Base-by-base conservation (phyloP, 2,888 invertebrate genomes). In the Sabatieria punctata region DNA sequence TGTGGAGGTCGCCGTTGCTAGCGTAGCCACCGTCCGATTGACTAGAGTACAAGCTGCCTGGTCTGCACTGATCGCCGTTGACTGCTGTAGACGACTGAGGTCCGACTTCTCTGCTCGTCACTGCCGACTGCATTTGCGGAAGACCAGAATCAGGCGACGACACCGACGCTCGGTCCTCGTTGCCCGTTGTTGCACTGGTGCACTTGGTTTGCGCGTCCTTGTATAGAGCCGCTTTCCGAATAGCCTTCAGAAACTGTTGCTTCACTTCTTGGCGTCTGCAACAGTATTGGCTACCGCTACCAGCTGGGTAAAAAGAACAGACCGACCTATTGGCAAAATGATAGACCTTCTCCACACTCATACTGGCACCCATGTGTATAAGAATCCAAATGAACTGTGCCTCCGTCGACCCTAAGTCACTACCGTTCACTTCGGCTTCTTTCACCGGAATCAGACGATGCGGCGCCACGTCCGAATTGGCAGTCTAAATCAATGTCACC, bases 11-110 rank as follows among this genome's bases (percentile, higher is more conserved):
- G 2, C 41, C 35, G 30, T 42, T 49, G 44, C 49, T 49, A n/a
- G 39, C 51, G 38, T 51, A 51, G 22, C 51, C 51, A 30, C 43
- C 46, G 35, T 51, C 51, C 11, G 46, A 46, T 33, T 49, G 49
- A 36, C 43, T 48, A 4, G 50, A 50, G 39, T 50, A 26, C 19
- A 40, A 33, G 36, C 49, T 51, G 37, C 19, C 33, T 4, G 49
- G 51, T 15, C 49, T 38, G n/a, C 38, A 27, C 4, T 19, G 19
- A 19, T 6, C 25, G 36, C 36, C 37, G n/a, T 4, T 18, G 25
- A 2, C 33, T n/a, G 8, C 22, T 22, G 41, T 15, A 18, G 11
- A 24, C 11, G 13, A 22, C 22, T 41, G 8, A 6, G 11, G 24
- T 15, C 41, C 43, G 2, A 13, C 8, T 33, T 30, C 15, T 23